Percentiles rank a stretch among this genome's conserved stretches.
Conservation (phyloP, 1,140 invertebrate genomes). For the Drosophila pruinosa region DNA sequence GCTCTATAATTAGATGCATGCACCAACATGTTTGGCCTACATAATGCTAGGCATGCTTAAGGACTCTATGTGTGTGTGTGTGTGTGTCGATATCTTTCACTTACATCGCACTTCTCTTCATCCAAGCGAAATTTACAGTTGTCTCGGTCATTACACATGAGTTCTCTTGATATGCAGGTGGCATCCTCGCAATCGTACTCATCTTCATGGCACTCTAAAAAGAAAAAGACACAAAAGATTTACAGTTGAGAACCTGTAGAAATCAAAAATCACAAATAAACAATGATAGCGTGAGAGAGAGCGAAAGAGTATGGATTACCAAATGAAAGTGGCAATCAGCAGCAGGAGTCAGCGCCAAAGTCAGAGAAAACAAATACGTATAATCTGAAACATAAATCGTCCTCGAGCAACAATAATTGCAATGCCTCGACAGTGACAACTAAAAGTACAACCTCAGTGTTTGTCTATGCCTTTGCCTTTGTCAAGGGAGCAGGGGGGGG, state of each 20-base stretch:
- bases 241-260: too few relatives aligned
- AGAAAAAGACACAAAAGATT: neutral
- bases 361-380: conserved; percentile 61
- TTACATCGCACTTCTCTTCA: conserved; percentile 89
- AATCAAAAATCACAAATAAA: neutral
- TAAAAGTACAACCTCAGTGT: conserved; percentile 19
- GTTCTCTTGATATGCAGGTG: conserved; percentile 88
- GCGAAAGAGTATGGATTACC: neutral
- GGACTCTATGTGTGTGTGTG: neutral
- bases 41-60: neutral
- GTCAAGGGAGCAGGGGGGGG: too few relatives aligned
- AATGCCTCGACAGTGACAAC: conserved; percentile 30
- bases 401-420: conserved; percentile 61
- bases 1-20: conserved; percentile 75
- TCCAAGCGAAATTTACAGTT: conserved; percentile 94
- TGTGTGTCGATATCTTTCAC: conserved; percentile 61
- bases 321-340: conserved; percentile 3
- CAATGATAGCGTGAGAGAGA: neutral
- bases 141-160: conserved; percentile 89
- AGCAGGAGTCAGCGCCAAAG: conserved; percentile 8
- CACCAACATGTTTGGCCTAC: conserved; percentile 31
- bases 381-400: conserved; percentile 70
- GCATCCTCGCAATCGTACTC: conserved; percentile 94
- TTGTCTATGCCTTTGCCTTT: neutral
- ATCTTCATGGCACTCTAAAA: conserved; percentile 77